Conservation (phyloP, 2,113 vertebrate species). For the Corythoichthys haematopterus region DNA sequence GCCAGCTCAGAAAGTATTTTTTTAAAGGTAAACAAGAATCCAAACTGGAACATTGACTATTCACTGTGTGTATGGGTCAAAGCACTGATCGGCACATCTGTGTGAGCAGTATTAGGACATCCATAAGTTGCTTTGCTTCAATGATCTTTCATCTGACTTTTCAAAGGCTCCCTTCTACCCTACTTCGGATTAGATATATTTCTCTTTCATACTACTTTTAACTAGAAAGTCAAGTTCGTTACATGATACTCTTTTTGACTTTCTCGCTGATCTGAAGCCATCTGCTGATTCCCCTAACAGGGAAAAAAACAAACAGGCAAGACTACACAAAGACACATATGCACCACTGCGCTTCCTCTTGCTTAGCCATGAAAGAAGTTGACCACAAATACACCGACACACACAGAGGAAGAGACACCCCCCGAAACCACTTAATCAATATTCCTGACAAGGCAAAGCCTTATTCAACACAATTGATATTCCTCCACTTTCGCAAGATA, state of each 20-base stretch:
- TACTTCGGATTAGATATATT: conserved; percentile 25
- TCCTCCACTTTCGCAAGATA: conserved; percentile 55
- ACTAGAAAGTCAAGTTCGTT: conserved; percentile 17
- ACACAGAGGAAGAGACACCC: conserved; percentile 32
- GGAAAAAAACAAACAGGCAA: conserved; percentile 23
- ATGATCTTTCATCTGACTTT: conserved; percentile 50
- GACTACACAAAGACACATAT: not conserved
- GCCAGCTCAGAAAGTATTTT: conserved; percentile 2
- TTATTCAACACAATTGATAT: conserved; percentile 64
- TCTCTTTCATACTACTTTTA: conserved; percentile 17
- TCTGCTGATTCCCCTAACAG: conserved; percentile 28
- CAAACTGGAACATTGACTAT: conserved; percentile 34
- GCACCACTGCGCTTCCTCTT: not conserved
- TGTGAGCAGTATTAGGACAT: conserved; percentile 41
- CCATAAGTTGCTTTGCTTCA: conserved; percentile 47
- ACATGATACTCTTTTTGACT: conserved; percentile 23
- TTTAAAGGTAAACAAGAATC: conserved; percentile 24
- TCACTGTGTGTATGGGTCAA: conserved; percentile 51
- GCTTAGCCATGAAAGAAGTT: not conserved
- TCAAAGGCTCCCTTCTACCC: conserved; percentile 38
- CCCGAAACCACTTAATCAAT: conserved; percentile 62
- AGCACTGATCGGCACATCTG: conserved; percentile 33
- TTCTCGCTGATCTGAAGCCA: conserved; percentile 42
- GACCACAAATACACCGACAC: conserved; percentile 27
- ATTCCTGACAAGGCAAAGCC: conserved; percentile 63